Base-by-base conservation (phyloP, 2,113 vertebrate genomes). In the Lipophrys pholis region DNA sequence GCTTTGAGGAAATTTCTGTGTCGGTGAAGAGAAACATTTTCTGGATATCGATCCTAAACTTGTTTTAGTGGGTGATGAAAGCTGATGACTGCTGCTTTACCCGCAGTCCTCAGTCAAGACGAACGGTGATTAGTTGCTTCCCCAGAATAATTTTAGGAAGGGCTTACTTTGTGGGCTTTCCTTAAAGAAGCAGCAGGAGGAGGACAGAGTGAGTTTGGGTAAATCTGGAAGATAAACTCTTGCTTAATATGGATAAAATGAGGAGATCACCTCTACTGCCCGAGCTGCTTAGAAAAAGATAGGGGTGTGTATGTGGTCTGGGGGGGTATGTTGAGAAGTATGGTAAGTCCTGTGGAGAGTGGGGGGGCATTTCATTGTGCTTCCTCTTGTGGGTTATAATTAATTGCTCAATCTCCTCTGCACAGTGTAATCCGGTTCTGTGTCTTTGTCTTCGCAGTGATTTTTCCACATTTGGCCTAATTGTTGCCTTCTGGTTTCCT, bases 401-500 rank as follows among this genome's bases (percentile, higher is more conserved):
- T 90, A 91, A 87, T 87, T 80, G 62, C 79, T 86, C 84, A 73
- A 75, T 88, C 86, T 87, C 69, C 49, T 71, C 74, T 65, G 69
- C 79, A 83, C 74, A 82, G 60, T 84, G 65, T 84, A 83, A 89
- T 89, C 81, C 73, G 48, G 30, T 73, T 85, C 72, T 81, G 50
- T 71, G 61, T 14, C 76, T 80, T 88, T 85, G 78, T 87, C 71
- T 87, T 57, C 82, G 77, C 61, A 3, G 14, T 78, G 85, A 77
- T 89, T 79, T 87, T 70, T 67, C 67, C 59, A 78, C 67, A 81
- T 78, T 86, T 80, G 74, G 57, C 43, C 55, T 89, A 91, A 91
- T 91, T 87, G 72, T 84, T 82, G 82, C 82, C 74, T 82, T 81
- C 80, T 82, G 74, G 65, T 21, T 77, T 63, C 38, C 45, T 11